phyloP scores from a whole-genome alignment of 2,113 vertebrate genomes.

The Cariama cristata region DNA sequence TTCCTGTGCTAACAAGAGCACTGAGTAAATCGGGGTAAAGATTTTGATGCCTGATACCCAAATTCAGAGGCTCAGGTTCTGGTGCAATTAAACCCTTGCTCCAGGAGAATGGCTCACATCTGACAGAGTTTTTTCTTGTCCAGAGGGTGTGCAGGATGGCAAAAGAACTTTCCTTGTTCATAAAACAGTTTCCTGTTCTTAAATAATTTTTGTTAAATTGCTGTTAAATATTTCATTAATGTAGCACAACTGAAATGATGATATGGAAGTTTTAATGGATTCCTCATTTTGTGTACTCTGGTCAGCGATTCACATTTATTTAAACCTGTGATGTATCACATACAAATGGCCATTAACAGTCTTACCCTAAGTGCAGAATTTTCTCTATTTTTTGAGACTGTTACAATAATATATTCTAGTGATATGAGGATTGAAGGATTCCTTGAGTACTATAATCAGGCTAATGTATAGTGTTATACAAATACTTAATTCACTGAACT shows the following conservation, averaged over 20 bases:
- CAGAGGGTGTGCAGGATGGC: fast-evolving
- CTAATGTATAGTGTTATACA: background rate
- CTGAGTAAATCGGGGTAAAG: background rate
- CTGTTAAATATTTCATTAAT: background rate
- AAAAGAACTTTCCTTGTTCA: background rate
- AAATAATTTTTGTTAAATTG: background rate
- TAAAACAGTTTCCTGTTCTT: background rate
- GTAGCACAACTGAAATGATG: background rate
- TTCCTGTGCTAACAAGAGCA: background rate
- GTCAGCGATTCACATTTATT: background rate
- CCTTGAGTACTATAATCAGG: background rate
- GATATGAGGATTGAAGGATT: background rate
- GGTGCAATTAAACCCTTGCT: background rate
- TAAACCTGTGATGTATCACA: background rate
- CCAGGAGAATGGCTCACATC: background rate
- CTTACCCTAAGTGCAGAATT: background rate
- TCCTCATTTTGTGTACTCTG: background rate
- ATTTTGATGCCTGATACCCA: background rate
- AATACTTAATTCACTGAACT: background rate
- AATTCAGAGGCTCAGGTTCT: background rate
- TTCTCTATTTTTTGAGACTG: background rate
- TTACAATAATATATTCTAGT: background rate
- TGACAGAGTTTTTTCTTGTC: background rate
- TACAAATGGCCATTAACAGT: background rate
- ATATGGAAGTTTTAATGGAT: background rate